Evolutionary conservation across 2,888 invertebrate species (phyloP).

Genomic region (Gasteruption jaculator): DNA sequence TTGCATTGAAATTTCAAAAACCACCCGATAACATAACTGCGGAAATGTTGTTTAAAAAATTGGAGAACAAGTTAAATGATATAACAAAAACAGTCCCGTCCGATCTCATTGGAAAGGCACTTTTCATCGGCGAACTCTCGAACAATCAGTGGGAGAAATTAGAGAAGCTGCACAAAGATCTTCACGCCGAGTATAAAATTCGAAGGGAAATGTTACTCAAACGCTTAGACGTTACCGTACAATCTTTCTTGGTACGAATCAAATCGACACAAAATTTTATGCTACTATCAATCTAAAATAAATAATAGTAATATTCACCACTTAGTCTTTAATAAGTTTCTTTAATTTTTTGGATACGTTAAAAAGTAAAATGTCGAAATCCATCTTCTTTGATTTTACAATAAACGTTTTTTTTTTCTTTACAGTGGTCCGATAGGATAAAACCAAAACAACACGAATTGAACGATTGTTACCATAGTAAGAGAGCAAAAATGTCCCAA

Average conservation of each 20-base stretch:
- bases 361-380: too few relatives aligned
- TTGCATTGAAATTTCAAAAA: constrained; percentile 76
- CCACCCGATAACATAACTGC: constrained; percentile 81
- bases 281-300: constrained; percentile 4
- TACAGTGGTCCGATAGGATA: constrained; percentile 79
- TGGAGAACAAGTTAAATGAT: constrained; percentile 67
- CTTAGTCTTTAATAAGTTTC: background rate
- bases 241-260: constrained; percentile 82
- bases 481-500: constrained; percentile 53
- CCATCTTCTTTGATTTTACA: constrained; percentile 9
- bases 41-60: constrained; percentile 71
- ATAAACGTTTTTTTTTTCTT: constrained; percentile 21
- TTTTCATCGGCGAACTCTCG: constrained; percentile 68
- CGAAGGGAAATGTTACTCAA: constrained; percentile 85
- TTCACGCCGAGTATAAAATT: constrained; percentile 77
- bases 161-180: constrained; percentile 64
- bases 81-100: constrained; percentile 59
- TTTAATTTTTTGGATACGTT: too few relatives aligned
- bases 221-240: constrained; percentile 90
- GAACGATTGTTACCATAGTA: constrained; percentile 57
- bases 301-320: constrained; percentile 4
- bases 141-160: constrained; percentile 81
- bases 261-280: constrained; percentile 1
- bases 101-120: constrained; percentile 68
- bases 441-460: constrained; percentile 71